Evolutionary conservation across 2,888 invertebrate species (phyloP), one percentile per base, ranked within the genome.

Genomic region (Sarcophaga caerulescens): DNA sequence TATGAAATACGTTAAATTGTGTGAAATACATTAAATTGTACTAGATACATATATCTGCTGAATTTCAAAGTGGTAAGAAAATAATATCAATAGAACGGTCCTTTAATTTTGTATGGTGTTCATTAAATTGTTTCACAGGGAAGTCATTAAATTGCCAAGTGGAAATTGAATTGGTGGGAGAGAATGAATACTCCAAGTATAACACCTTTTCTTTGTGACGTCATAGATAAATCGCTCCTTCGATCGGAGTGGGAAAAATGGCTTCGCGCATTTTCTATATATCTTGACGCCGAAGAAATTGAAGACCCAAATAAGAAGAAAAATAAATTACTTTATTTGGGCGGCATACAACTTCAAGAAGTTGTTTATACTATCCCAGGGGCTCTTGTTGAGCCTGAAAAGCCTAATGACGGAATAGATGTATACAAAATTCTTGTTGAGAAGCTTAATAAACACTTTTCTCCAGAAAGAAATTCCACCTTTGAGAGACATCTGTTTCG

Each of bases 391-490:
- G 52, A 52, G n/a, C 57, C 25, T 11, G 25, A 47, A 63, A 19
- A 63, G 44, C 11, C 70, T 78, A 12, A 65, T 84, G 1, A 57
- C 11, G 17, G 63, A 74, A 23, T 76, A 71, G 63, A 75, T 44
- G 63, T 63, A 45, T 75, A 44, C 23, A 63, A 45, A 45, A 23
- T 75, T 63, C 63, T 75, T 21, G 45, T 75, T 21, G 75, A 63
- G n/a, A 63, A 75, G 19, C 75, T 75, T 10, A 14, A 74, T 3
- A 60, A 62, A 12, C 35, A 74, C 65, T 85, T 85, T 59, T 69
- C 80, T 14, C 85, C 87, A 12, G 47, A 79, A 90, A 91, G 88
- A 87, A 90, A 89, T 47, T 47, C 47, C 47, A 47, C 47, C 23
- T 23, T 23, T 23, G 23, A 23, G 23, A 23, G 23, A 23, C 23